phyloP scores from a whole-genome alignment of 2,113 vertebrate genomes.

The Xiphorhynchus elegans region DNA sequence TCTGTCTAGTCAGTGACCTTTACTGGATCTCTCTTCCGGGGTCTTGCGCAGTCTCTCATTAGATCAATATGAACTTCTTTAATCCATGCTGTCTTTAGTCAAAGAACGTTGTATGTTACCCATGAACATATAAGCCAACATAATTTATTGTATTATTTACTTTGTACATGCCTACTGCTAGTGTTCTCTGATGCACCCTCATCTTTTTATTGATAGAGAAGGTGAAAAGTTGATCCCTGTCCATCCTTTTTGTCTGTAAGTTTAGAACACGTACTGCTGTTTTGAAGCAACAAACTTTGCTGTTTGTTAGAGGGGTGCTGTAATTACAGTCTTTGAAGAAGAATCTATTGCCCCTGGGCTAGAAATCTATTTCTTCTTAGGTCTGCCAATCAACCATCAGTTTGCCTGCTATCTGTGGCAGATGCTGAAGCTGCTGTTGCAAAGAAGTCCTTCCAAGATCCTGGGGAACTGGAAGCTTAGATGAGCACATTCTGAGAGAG shows the following conservation, averaged over 20 bases:
- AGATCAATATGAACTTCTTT: neutral
- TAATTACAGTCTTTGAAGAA: neutral
- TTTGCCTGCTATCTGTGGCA: slow-evolving; percentile 40
- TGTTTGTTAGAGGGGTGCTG: neutral
- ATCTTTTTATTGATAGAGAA: neutral
- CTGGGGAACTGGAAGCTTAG: slow-evolving; percentile 58
- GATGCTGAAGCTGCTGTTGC: slow-evolving; percentile 54
- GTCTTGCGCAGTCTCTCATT: neutral
- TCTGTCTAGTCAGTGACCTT: neutral
- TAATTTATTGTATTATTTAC: neutral
- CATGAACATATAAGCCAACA: neutral
- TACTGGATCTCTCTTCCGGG: neutral
- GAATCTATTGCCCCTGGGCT: neutral
- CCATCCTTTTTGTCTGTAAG: neutral
- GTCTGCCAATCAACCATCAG: neutral
- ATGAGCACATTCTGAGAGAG: slow-evolving; percentile 48
- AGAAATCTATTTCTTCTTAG: slow-evolving; percentile 40
- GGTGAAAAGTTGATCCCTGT: neutral
- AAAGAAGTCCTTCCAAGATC: slow-evolving; percentile 55
- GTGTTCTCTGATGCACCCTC: neutral
- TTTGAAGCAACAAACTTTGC: neutral
- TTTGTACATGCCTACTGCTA: neutral
- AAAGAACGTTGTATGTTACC: neutral
- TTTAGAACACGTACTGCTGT: neutral
- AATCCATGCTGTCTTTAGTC: neutral